Evolutionary conservation across 2,113 vertebrate species (phyloP).

Genomic region (Lophochroa leadbeateri): DNA sequence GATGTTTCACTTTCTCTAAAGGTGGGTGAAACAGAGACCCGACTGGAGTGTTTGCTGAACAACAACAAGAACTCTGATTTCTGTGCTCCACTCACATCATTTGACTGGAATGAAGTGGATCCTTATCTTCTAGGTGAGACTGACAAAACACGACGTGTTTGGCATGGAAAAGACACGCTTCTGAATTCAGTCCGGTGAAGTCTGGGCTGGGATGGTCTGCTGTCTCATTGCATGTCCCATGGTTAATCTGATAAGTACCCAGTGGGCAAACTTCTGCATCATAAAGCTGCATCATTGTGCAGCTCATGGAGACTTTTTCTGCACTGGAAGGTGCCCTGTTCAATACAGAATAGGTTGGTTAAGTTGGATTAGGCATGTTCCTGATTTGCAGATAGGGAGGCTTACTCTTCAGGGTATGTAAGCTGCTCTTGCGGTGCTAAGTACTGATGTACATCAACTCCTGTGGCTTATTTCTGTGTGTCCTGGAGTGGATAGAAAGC

Average conservation of each 20-base stretch:
- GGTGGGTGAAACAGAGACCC: constrained; percentile 98
- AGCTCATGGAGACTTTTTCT: not conserved
- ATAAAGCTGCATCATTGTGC: not conserved
- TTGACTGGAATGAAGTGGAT: constrained; percentile 99
- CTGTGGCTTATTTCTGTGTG: not conserved
- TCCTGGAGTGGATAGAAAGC: not conserved
- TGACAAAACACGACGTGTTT: not conserved
- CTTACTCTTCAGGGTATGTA: not conserved
- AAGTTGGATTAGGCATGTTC: not conserved
- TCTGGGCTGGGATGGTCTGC: not conserved
- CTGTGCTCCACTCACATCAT: constrained; percentile 97
- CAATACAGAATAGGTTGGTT: not conserved
- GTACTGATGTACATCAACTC: not conserved
- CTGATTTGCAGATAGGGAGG: not conserved
- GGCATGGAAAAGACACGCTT: not conserved
- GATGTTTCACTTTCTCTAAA: constrained; percentile 50
- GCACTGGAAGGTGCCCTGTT: not conserved
- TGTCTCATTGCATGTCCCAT: not conserved
- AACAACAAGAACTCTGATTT: constrained; percentile 99
- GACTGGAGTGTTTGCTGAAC: constrained; percentile 96
- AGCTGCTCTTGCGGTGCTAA: not conserved
- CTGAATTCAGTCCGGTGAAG: not conserved
- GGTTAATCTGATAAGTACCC: not conserved
- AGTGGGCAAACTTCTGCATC: not conserved
- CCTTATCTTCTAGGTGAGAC: constrained; percentile 93